Base-by-base conservation (phyloP, 2,888 invertebrate genomes). In the Dryomyza anilis region DNA sequence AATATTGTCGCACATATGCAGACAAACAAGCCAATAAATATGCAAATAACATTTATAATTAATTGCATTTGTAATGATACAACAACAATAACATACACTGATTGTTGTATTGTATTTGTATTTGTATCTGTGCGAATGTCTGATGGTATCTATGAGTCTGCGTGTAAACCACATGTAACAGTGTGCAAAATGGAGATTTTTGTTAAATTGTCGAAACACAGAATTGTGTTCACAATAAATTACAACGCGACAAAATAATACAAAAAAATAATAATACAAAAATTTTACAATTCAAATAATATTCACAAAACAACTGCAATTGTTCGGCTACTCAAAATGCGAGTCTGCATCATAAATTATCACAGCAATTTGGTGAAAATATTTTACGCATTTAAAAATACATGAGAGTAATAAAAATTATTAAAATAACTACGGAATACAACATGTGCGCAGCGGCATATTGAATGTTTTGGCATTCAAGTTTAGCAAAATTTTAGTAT, bases 61-160 rank as follows among this genome's bases (percentile, higher is more conserved):
- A 55, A 55, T 55, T 55, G 19, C 55, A 23, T 55, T 55, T 36
- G 55, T 36, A n/a, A 19, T 45, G 27, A 43, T 45, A 46, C 45
- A 55, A 55, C 19, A 21, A 33, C 21, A 55, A 55, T 21, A 55
- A 55, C 30, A 19, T 25, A 14, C 14, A 21, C 14, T 19, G 14
- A 19, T 25, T 3, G 4, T 25, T 25, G 19, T 14, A 10, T 52
- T 14, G 23, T 19, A 8, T 19, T 48, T n/a, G 8, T 48, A 1
- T 25, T 48, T 23, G 5, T 8, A 48, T 8, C 23, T 52, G 25
- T 36, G n/a, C 6, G 4, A 1, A 33, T 7, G 7, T 6, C 29
- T 55, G 14, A 10, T 16, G 6, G 30, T 30, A 30, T 19, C n/a
- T n/a, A n/a, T n/a, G 29, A 10, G 14, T 55, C 8, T 21, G 55